A percentile compares a stretch with the other conserved stretches of the same genome.
phyloP scores from a whole-genome alignment of 1,140 invertebrate species.

The Pomacea maculata region DNA sequence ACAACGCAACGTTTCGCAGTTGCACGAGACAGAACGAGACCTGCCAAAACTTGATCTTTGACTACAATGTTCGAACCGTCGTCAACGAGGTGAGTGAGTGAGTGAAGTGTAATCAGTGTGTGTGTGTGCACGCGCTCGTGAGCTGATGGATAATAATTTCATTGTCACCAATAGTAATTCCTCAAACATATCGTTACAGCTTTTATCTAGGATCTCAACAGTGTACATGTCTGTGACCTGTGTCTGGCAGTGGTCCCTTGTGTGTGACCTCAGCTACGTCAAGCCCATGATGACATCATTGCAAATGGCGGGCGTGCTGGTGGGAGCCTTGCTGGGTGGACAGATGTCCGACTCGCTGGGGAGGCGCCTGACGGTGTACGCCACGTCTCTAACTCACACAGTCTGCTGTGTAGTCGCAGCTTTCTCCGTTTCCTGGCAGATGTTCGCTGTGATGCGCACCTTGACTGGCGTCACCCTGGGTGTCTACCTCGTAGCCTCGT shows the following conservation, averaged over 20 bases:
- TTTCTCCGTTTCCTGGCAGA: conserved; percentile 36
- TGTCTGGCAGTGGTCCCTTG: conserved; percentile 43
- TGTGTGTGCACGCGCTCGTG: not conserved
- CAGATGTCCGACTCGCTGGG: conserved; percentile 41
- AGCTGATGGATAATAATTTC: not conserved
- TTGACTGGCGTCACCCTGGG: conserved; percentile 32
- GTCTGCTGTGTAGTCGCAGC: conserved; percentile 22
- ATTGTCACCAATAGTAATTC: not conserved
- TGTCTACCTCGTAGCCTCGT: conserved; percentile 6
- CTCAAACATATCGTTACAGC: not conserved
- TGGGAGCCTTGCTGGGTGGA: conserved; percentile 38
- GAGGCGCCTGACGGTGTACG: conserved; percentile 33
- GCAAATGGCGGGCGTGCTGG: conserved; percentile 43
- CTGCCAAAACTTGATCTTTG: not conserved
- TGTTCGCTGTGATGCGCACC: conserved; percentile 38
- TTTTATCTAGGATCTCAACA: not conserved
- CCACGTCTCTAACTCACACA: conserved; percentile 16
- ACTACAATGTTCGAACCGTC: conserved; percentile 6
- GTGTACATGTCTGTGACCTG: not conserved
- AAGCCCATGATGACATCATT: conserved; percentile 35
- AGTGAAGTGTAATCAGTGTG: not conserved
- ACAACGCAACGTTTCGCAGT: conserved; percentile 21
- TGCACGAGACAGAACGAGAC: conserved; percentile 1
- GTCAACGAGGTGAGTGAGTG: conserved; percentile 21
- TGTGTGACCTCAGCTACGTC: conserved; percentile 36